A percentile compares a stretch with the other conserved stretches of the same genome.
Conservation (phyloP, 37 sponge, comb jelly and placozoan genomes). For the Petrosia ficiformis region DNA sequence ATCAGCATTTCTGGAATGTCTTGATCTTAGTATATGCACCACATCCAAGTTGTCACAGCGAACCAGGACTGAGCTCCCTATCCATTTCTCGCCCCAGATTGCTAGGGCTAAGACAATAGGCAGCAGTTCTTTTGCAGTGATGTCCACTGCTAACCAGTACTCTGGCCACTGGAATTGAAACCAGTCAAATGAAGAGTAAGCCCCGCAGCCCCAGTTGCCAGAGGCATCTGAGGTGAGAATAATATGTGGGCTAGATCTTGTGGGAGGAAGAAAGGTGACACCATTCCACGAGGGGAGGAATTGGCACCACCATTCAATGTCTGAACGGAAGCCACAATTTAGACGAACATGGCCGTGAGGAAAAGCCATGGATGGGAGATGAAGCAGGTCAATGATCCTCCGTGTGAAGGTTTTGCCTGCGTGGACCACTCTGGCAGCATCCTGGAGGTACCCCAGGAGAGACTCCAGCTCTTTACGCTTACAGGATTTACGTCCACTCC, state of each 20-base stretch:
- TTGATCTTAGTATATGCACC: slow-evolving; percentile 6
- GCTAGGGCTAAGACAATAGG: slow-evolving; percentile 28
- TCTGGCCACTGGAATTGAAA: slow-evolving; percentile 41
- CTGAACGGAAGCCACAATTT: slow-evolving; percentile 16
- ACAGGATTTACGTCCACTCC: no score
- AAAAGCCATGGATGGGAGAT: no score
- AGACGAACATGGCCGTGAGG: slow-evolving; percentile 15
- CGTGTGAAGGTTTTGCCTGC: no score
- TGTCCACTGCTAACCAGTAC: not conserved
- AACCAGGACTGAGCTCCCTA: slow-evolving; percentile 1
- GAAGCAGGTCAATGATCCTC: no score
- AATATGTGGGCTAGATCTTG: not conserved
- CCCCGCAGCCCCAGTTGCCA: slow-evolving; percentile 38
- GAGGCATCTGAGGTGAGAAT: slow-evolving; percentile 25
- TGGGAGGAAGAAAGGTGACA: not conserved
- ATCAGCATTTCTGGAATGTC: slow-evolving; percentile 6
- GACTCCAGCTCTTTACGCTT: no score
- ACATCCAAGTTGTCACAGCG: slow-evolving; percentile 46
- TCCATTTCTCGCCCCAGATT: slow-evolving; percentile 42
- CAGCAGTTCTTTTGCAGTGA: slow-evolving; percentile 34
- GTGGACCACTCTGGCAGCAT: no score
- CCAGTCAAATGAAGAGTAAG: slow-evolving; percentile 10
- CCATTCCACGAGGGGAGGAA: slow-evolving; percentile 27
- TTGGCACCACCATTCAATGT: slow-evolving; percentile 28
- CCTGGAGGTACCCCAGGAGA: no score